Base-by-base conservation (phyloP, 2,797 vertebrate genomes). In the Intellagama lesueurii region DNA sequence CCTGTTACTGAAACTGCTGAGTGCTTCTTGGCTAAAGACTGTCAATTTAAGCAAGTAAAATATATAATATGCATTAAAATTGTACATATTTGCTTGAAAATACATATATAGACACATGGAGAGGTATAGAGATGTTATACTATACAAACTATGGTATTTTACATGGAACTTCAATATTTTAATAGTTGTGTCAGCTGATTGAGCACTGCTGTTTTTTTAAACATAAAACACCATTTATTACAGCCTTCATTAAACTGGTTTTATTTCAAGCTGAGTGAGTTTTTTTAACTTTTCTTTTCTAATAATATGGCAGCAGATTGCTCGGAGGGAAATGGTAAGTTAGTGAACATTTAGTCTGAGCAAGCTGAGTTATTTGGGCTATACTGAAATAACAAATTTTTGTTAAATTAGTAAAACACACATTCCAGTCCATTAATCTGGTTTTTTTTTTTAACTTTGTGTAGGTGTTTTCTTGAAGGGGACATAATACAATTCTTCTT, bases 291-390 rank as follows among this genome's bases (percentile, higher is more conserved):
- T 97, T 96, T 96, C 92, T 97, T 96, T 97, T 96, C 94, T 96
- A 89, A 93, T 90, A 94, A 97, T 96, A 95, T 96, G 92, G 94
- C 96, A 96, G 96, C 96, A 96, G 95, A 95, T 94, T 97, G 94
- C 91, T 97, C 79, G 2, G 93, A 96, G 88, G 95, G 96, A 92
- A 96, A 96, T 94, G 96, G 95, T 96, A 96, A 97, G 96, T 97
- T 96, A 97, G 96, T 96, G 93, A 72, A 64, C 35, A 68, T 92
- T 88, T 85, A 95, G 94, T 88, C 84, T 82, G 76, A 94, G 91
- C 93, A 89, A 95, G 92, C 90, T 88, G 93, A 83, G 66, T 94
- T 90, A 90, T 24, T 89, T 93, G 92, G 91, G 89, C 75, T 91
- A 83, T 69, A 47, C 81, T 90, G 32, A 94, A 94, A 95, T 83